Evolutionary conservation across 2,113 vertebrate species (phyloP), one percentile per base, ranked within the genome.

Genomic region (Spea multiplicata): DNA sequence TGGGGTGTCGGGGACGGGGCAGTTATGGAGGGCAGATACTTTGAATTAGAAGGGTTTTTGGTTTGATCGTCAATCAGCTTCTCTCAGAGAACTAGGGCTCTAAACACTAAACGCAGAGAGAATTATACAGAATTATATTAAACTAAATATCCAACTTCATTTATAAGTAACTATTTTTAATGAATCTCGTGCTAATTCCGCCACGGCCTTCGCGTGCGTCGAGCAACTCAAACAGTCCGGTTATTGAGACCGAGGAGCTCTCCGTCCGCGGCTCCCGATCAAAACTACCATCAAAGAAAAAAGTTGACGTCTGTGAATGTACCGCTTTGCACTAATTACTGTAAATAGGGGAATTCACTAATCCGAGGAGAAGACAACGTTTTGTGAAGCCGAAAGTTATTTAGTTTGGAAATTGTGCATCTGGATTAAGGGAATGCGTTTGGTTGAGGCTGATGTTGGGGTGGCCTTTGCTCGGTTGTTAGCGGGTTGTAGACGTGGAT

Each of bases 241-340:
- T 30, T 30, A 30, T 30, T 12, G 8, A 12, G 14, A 4, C 12
- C 4, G 55, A 59, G 10, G 10, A 59, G 10, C 55, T 13, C 6
- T 59, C 55, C 14, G 55, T 13, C 55, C 55, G 10, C 3, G 55
- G 4, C 9, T 59, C 55, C 55, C 10, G 55, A 30, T 30, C 30
- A 30, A 30, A 30, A 30, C 30, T 30, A 30, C 30, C 30, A 30
- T 30, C 6, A 53, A 8, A 3, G 50, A 6, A 53, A 13, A 59
- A 13, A 13, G 10, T 59, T 59, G 14, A 59, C 55, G 30, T 30
- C 55, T 13, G 73, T 75, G 61, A 66, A 66, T 75, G 73, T 75
- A 75, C 44, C 44, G 10, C 9, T 76, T 76, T 76, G 74, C 74
- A 76, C 74, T 76, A 76, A 76, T 76, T 47, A 55, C 68, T 76